phyloP scores from a whole-genome alignment of 1,140 invertebrate species.

The Drosophila ananassae region DNA sequence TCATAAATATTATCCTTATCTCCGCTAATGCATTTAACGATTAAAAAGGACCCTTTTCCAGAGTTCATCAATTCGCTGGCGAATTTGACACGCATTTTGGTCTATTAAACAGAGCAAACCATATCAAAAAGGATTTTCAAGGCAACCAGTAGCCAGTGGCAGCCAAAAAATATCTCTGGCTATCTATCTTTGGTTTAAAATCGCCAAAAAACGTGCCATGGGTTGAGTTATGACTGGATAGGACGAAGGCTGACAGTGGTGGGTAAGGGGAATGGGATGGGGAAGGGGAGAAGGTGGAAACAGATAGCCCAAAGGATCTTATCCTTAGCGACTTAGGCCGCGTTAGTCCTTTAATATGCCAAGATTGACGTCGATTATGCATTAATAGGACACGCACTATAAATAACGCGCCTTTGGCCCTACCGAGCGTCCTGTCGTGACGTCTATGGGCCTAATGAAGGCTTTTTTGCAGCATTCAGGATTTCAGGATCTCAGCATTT shows the following conservation, averaged over 20 bases:
- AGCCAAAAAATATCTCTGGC: conserved; percentile 47
- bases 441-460: conserved; percentile 78
- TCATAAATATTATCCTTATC: conserved; percentile 27
- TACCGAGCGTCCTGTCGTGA: conserved; percentile 57
- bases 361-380: conserved; percentile 81
- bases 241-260: neutral
- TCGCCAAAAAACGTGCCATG: conserved; percentile 47
- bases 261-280: neutral
- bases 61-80: conserved; percentile 50
- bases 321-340: conserved; percentile 41
- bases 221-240: conserved; percentile 13
- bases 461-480: conserved; percentile 41
- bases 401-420: conserved; percentile 73
- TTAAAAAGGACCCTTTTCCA: conserved; percentile 23
- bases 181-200: conserved; percentile 62
- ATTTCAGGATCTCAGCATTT: conserved; percentile 8
- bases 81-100: conserved; percentile 49
- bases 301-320: conserved; percentile 15
- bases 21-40: conserved; percentile 31
- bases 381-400: conserved; percentile 75
- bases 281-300: neutral
- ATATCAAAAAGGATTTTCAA: conserved; percentile 44
- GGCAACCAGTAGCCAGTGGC: conserved; percentile 49
- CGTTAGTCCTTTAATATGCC: conserved; percentile 78
- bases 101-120: conserved; percentile 43